Percentiles rank a stretch among this genome's conserved stretches.
Conservation (phyloP, 2,797 vertebrate species). For the Trachurus trachurus region DNA sequence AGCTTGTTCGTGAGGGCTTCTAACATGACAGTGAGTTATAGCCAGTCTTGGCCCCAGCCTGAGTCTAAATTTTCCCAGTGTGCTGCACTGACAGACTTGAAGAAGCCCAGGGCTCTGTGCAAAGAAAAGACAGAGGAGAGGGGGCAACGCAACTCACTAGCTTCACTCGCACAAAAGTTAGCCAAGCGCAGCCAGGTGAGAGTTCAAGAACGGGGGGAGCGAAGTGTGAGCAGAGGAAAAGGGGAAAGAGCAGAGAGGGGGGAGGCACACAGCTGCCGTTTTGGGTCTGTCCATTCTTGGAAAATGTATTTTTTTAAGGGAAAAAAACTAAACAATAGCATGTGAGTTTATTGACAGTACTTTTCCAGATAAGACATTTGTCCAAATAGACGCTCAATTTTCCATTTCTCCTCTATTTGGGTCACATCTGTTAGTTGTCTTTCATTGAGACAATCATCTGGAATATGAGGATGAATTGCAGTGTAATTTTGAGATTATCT, state of each 20-base stretch:
- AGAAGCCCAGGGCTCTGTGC: slow-evolving; percentile 39
- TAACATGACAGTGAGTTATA: slow-evolving; percentile 37
- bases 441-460: slow-evolving; percentile 76
- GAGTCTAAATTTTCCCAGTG: slow-evolving; percentile 47
- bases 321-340: background rate
- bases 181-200: slow-evolving; percentile 65
- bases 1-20: slow-evolving; percentile 27
- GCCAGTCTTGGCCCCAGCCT: slow-evolving; percentile 30
- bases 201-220: slow-evolving; percentile 39
- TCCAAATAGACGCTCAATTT: background rate
- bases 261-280: background rate
- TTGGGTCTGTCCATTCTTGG: background rate
- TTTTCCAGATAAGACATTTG: background rate
- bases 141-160: slow-evolving; percentile 52
- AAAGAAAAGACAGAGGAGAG: slow-evolving; percentile 58
- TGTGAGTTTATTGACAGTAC: slow-evolving; percentile 1
- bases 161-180: slow-evolving; percentile 44
- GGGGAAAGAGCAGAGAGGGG: background rate
- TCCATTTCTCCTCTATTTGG: slow-evolving; percentile 45
- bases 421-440: slow-evolving; percentile 79
- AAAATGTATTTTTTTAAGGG: background rate
- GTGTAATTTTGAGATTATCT: slow-evolving; percentile 81
- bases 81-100: slow-evolving; percentile 42
- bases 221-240: slow-evolving; percentile 29
- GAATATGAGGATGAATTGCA: slow-evolving; percentile 77